Conservation (phyloP, 1,140 invertebrate species). For the Cataglyphis hispanica region DNA sequence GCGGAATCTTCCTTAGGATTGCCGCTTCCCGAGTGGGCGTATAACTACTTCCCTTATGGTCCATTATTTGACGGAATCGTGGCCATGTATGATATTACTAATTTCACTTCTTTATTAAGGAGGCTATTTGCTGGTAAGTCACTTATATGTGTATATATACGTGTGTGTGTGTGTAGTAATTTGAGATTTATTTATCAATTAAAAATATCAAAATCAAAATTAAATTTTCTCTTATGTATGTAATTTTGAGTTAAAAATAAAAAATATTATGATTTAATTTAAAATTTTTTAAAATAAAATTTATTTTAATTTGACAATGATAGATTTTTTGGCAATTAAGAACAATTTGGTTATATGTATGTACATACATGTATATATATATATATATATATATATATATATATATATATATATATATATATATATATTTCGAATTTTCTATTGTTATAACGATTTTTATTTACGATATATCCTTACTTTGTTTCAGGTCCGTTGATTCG, state of each 20-base stretch:
- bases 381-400: not conserved
- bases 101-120: constrained; percentile 83
- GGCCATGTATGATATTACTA: constrained; percentile 84
- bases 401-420: too few relatives aligned
- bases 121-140: constrained; percentile 84
- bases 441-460: constrained; percentile 1
- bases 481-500: constrained; percentile 86
- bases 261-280: too few relatives aligned
- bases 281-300: not conserved
- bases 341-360: not conserved
- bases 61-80: constrained; percentile 85
- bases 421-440: not conserved
- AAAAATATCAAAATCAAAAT: too few relatives aligned
- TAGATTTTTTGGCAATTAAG: not conserved
- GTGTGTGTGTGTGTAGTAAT: too few relatives aligned
- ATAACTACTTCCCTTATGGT: constrained; percentile 83
- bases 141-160: too few relatives aligned
- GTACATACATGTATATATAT: not conserved
- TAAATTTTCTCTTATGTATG: too few relatives aligned
- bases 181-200: too few relatives aligned
- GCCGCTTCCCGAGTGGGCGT: constrained; percentile 84
- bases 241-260: too few relatives aligned
- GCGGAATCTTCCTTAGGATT: constrained; percentile 78
- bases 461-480: not conserved
- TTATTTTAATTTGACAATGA: not conserved